Evolutionary conservation across 2,888 invertebrate species (phyloP), one percentile per base, ranked within the genome.

Genomic region (Agrochola macilenta): DNA sequence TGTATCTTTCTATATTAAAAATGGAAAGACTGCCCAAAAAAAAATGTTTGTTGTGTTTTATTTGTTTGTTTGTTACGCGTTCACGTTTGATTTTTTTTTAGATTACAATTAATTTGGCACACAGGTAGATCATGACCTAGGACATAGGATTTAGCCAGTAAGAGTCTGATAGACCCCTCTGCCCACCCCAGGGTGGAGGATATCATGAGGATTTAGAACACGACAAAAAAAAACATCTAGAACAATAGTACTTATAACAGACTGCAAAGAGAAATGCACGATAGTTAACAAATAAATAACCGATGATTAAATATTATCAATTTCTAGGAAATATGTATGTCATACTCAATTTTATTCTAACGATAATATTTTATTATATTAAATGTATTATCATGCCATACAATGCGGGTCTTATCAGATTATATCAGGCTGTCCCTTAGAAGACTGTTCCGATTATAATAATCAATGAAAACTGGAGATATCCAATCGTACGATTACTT

Each of bases 291-390:
- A 46, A 14, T 30, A n/a, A 63, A 60, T 26, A 30, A 7, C 9
- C 5, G 8, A 46, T 30, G n/a, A 39, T 57, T n/a, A 52, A 61
- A 20, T 14, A 26, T 7, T 46, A 54, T 49, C 30, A 23, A 57
- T 57, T 79, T 81, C 76, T 43, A 52, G 8, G 23, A 75, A 81
- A 81, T 39, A n/a, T 30, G 3, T 14, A 26, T 12, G 14, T 26
- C 23, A 5, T 17, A 30, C 46, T 30, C 65, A 60, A 46, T 76
- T 75, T 54, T 43, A 63, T 74, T 46, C 11, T 14, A 17, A 20
- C 20, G 46, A 81, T 61, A 63, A 65, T 23, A 30, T 49, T 60
- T 49, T 63, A 75, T 76, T 58, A 23, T 49, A 61, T 17, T 46
- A 61, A 80, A 74, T 30, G 66, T 75, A 81, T 57, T 52, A 58